Evolutionary conservation across 64 coral and sea anemone species (phyloP), one percentile per base, ranked within the genome.

Genomic region (Dendronephthya gigantea): DNA sequence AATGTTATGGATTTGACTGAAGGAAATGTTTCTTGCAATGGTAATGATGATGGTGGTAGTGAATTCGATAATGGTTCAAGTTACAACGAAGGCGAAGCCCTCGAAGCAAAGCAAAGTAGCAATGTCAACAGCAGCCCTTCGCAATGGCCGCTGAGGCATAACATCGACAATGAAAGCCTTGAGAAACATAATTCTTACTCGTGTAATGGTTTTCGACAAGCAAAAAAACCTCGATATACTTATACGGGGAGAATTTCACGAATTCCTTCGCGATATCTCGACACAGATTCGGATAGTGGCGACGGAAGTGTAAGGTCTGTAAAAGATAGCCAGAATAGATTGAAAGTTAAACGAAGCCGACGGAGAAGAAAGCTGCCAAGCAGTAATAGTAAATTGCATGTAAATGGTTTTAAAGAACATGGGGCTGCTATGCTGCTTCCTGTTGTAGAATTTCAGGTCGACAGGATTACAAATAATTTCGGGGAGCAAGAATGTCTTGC

Each of bases 391-490:
- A 79, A 79, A 39, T 17, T 79, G 17, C 72, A 5, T 2, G 72
- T 79, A 34, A 79, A 79, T 35, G 72, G 72, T 39, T 79, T 36
- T 33, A 34, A 79, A 79, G 72, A 79, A 79, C 72, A 79, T 33
- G 32, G 36, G 14, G 72, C 10, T 39, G 55, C 55, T n/a, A 17
- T 27, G 17, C 55, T 62, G 19, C 25, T 62, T 7, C 17, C 55
- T 62, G 55, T 62, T 17, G 55, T 23, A 2, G 55, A 62, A 7
- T 62, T 62, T 62, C 17, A 62, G 55, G 55, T 22, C 1, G 12
- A 27, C 16, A 62, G 29, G 15, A 19, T 79, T 15, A 9, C 19
- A 19, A 33, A 34, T 16, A 39, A 45, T 45, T 11, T 45, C 41
- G 41, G 36, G 2, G 17, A 79, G 22, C 13, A 36, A 79, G 32